These are phyloP conservation scores for Pachydiplax longipennis DNA, from an alignment of 2,888 invertebrate genomes.

Conservation along the genomic window DNA sequence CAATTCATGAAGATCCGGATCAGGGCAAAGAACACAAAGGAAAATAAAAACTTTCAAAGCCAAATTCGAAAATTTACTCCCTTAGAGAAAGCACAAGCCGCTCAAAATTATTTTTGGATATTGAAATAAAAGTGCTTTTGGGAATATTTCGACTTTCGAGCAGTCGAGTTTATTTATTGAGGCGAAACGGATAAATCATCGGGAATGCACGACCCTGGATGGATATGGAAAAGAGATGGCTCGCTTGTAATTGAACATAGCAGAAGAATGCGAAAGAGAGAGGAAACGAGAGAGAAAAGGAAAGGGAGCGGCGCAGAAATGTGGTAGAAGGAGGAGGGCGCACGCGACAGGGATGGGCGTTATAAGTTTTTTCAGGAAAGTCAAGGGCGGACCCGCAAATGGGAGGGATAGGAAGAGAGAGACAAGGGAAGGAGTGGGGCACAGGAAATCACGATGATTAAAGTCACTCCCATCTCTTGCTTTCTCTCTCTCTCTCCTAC, in stretches of 20 bases:
- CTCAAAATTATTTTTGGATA: no score
- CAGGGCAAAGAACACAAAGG: no score
- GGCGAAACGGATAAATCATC: no score
- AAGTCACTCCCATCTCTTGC: not conserved
- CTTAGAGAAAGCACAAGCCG: no score
- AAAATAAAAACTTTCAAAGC: no score
- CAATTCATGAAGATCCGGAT: no score
- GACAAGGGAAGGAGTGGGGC: not conserved
- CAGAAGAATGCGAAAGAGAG: not conserved
- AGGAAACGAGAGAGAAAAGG: not conserved
- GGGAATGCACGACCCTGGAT: not conserved
- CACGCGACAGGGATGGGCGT: not conserved
- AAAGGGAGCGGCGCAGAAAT: not conserved
- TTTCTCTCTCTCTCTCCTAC: not conserved
- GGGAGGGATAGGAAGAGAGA: not conserved
- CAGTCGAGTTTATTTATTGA: no score
- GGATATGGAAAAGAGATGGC: not conserved
- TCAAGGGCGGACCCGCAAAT: not conserved
- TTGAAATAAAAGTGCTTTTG: no score
- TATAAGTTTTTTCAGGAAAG: not conserved
- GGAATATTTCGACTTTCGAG: no score
- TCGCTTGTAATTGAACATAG: not conserved
- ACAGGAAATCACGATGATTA: conserved; percentile 1
- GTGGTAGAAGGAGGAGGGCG: not conserved
- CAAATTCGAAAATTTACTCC: no score